Base-by-base conservation (phyloP, 2,888 invertebrate species). In the Sylvicola cinctus region DNA sequence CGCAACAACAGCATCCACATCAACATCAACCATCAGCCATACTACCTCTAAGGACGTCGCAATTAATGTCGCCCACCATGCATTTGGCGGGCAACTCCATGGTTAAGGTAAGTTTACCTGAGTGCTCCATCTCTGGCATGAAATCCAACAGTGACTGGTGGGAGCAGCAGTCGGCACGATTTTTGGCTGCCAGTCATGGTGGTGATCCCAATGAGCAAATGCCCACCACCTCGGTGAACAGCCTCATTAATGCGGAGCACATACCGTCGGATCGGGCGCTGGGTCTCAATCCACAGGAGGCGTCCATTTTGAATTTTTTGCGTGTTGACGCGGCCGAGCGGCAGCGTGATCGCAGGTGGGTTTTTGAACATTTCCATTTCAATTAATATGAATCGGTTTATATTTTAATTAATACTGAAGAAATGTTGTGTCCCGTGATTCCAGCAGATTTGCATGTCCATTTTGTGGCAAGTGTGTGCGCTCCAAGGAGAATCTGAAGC, bases 381-480 rank as follows among this genome's bases (percentile, higher is more conserved):
- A 20, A 6, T 20, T 20, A 4, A 20, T 20, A 20, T 20, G 8
- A 20, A 20, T 4, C 4, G 8, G 10, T 8, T 4, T 7, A n/a
- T 8, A 13, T 28, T 7, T 6, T 7, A 28, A n/a, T 28, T 13
- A n/a, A 28, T 7, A 28, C 28, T 13, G 4, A 25, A 28, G 14
- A 5, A 28, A 28, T 28, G 4, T 28, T 13, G 14, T n/a, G 28
- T 4, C n/a, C n/a, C 28, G 14, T 13, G 14, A 28, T 28, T 13
- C 17, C 12, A 36, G 31, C 20, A 68, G 80, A 37, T 84, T 84
- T 54, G 81, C 84, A 20, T 85, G 84, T 49, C 84, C 84, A 1
- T 85, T 84, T 52, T 85, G 85, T 54, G 81, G 83, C 32, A 85
- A 85, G 54, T 84, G 84, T 54, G 85, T 87, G 27, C 66, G 84